phyloP scores from a whole-genome alignment of 2,113 vertebrate genomes.

The Cavia porcellus region DNA sequence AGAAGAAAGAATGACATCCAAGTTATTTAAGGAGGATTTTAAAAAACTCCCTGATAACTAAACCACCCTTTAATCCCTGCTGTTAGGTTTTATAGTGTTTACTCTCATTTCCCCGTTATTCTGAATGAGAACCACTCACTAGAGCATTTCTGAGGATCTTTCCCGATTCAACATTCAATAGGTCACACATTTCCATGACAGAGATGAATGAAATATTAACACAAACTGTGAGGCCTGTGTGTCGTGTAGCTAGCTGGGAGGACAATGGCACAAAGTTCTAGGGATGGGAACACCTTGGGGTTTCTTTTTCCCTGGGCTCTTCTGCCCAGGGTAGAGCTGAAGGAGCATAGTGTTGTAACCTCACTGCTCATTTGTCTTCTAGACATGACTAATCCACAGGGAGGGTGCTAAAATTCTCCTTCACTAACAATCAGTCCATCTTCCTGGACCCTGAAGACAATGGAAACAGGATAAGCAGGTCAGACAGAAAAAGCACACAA shows the following conservation, averaged over 20 bases:
- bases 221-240: background rate
- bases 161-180: background rate
- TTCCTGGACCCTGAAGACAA: slow-evolving; percentile 41
- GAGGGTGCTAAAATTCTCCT: slow-evolving; percentile 18
- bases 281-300: background rate
- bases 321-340: background rate
- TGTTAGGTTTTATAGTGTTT: background rate
- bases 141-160: background rate
- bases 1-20: background rate
- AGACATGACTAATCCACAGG: slow-evolving; percentile 46
- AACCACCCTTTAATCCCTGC: background rate
- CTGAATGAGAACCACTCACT: background rate
- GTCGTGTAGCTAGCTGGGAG: background rate
- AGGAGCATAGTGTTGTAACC: background rate
- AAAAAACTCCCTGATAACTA: background rate
- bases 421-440: background rate
- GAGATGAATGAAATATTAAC: slow-evolving; percentile 6
- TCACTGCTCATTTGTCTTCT: background rate
- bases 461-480: slow-evolving; percentile 55
- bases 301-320: background rate
- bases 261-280: background rate
- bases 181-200: background rate
- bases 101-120: background rate
- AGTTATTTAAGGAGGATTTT: background rate
- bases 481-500: slow-evolving; percentile 32